Base-by-base conservation (phyloP, 1,140 invertebrate species). In the Oncopodura yosiiana region DNA sequence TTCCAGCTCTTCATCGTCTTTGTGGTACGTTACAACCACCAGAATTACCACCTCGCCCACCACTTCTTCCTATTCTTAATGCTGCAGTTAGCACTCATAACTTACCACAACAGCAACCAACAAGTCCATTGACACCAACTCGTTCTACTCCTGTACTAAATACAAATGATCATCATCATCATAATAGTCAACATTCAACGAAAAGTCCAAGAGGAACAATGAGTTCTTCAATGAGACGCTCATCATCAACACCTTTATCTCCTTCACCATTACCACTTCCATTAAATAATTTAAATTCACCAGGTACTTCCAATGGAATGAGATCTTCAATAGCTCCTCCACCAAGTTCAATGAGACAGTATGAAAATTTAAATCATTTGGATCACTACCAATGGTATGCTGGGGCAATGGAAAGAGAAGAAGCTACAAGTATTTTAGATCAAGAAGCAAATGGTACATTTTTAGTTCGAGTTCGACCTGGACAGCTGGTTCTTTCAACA, bases 331-430 rank as follows among this genome's bases (percentile, higher is more conserved):
- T 56, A 19, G 32, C 60, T 39, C 49, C 49, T 38, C 53, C 58
- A 23, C 45, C 45, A 16, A n/a, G n/a, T n/a, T n/a, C n/a, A n/a
- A n/a, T n/a, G n/a, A 55, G 61, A 39, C 55, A 64, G 23, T 64
- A 64, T 26, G 59, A 61, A 3, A 64, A 64, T 49, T 44, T 64
- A 3, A 64, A 59, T 39, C 52, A 59, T 38, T 41, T 61, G 30
- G 62, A 61, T 27, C 58, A 54, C 26, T 64, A 57, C 38, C 58
- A 51, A 2, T 64, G 79, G 83, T 87, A 86, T 73, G 88, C 88
- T 27, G 87, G 87, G 19, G 84, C 85, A 72, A 90, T 93, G 87
- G 84, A 84, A 16, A 76, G 91, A 54, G 84, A 88, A 60, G 77
- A 74, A 48, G 91, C 91, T 6, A 79, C 83, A n/a, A 73, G 75